A percentile compares a stretch with the other conserved stretches of the same genome.
Evolutionary conservation across 2,888 invertebrate species (phyloP).

Genomic region (Philereme transversata): DNA sequence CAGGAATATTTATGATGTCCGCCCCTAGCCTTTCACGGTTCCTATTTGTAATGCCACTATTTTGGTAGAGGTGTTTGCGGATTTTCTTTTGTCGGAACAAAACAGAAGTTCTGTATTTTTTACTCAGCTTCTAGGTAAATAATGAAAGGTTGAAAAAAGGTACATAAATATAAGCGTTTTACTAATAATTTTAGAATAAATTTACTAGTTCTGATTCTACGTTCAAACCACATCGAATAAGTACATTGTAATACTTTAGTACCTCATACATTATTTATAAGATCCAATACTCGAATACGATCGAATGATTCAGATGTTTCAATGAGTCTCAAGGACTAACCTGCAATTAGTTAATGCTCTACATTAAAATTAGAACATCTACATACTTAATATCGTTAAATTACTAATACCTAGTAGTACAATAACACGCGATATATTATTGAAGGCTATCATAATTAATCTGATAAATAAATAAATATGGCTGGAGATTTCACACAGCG

Average conservation of each 20-base stretch:
- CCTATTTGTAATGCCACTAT: slow-evolving; percentile 29
- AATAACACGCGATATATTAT: no score
- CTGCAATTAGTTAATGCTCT: slow-evolving; percentile 35
- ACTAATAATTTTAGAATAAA: no score
- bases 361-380: slow-evolving; percentile 10
- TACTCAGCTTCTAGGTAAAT: not conserved
- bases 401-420: not conserved
- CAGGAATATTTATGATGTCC: slow-evolving; percentile 32
- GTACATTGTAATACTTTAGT: not conserved
- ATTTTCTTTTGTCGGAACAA: slow-evolving; percentile 25
- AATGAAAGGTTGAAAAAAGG: not conserved
- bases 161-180: no score
- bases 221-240: not conserved
- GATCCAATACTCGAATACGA: slow-evolving; percentile 33
- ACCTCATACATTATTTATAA: slow-evolving; percentile 28
- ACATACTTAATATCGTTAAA: not conserved
- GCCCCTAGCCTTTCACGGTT: slow-evolving; percentile 27
- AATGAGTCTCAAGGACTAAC: slow-evolving; percentile 42
- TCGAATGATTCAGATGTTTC: slow-evolving; percentile 41
- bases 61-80: slow-evolving; percentile 26
- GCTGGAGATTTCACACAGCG: no score
- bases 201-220: no score
- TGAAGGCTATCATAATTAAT: not conserved
- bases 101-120: slow-evolving; percentile 16
- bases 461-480: no score